Conservation (phyloP, 2,797 vertebrate species). For the Octomys mimax region DNA sequence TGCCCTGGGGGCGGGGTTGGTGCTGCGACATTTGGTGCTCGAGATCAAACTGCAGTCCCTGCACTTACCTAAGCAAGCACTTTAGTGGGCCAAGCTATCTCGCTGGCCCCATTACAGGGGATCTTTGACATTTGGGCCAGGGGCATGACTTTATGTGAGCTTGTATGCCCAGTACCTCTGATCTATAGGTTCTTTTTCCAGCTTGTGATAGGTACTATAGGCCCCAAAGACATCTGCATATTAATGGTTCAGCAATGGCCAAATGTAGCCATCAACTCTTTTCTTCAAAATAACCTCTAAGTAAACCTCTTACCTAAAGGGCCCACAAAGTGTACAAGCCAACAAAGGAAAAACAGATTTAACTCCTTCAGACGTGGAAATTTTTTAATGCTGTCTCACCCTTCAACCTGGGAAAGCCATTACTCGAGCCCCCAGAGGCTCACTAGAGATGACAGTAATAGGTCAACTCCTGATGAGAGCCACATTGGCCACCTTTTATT, state of each 20-base stretch:
- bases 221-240: neutral
- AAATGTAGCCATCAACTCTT: neutral
- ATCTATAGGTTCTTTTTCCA: neutral
- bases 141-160: neutral
- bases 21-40: too few relatives aligned
- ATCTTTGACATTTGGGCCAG: neutral
- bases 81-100: too few relatives aligned
- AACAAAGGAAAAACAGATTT: neutral
- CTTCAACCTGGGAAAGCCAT: conserved; percentile 32
- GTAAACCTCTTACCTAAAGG: neutral
- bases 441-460: neutral
- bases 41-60: too few relatives aligned
- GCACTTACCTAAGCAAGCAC: too few relatives aligned
- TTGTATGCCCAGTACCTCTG: neutral
- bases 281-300: neutral
- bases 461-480: neutral
- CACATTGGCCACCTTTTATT: neutral
- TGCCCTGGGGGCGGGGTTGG: too few relatives aligned
- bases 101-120: neutral
- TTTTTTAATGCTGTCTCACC: neutral
- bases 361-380: neutral
- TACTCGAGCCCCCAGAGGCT: neutral
- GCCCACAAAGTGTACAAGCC: neutral
- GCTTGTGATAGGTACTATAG: neutral
- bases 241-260: neutral